Evolutionary conservation across 1,140 invertebrate genomes (phyloP), one percentile per base, ranked within the genome.

Genomic region (Andricus grossulariae): DNA sequence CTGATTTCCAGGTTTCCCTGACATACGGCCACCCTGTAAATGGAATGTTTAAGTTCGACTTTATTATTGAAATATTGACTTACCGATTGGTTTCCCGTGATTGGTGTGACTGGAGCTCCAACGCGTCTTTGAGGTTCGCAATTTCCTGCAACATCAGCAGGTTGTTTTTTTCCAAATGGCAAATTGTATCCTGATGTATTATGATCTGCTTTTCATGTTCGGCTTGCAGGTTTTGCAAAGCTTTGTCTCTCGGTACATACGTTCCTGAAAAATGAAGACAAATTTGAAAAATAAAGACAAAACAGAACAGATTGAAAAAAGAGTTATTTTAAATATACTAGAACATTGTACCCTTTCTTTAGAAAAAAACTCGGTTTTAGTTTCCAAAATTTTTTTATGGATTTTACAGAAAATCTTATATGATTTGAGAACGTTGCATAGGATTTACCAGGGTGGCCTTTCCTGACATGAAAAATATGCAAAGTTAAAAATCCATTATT

Each of bases 151-250:
- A 60, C 82, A 86, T 85, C 15, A 79, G 57, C 11, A 80, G 77
- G 66, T 85, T 87, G 73, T 86, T 86, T 19, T 87, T 85, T 39
- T 85, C 84, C 19, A 87, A 79, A 45, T 80, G 84, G 57, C 76
- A 57, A 77, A 87, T 83, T 18, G 83, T 87, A 78, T 85, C 50
- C 32, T 85, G 74, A 54, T 86, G 84, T n/a, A 81, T 13, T 19
- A 19, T 72, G 11, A 83, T 12, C 60, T 84, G 80, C 21, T 85
- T 82, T 11, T 86, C 80, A n/a, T 77, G 72, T 25, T 84, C 78
- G 1, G 39, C 51, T 50, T 82, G 81, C 51, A 77, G 45, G 49
- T 80, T 80, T 78, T 80, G 75, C n/a, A 76, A 66, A n/a, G 66
- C 72, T 77, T 81, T 83, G 4, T 77, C 57, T 57, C 66, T 83